Evolutionary conservation across 2,113 vertebrate genomes (phyloP).

Genomic region (Dicrurus megarhynchus): DNA sequence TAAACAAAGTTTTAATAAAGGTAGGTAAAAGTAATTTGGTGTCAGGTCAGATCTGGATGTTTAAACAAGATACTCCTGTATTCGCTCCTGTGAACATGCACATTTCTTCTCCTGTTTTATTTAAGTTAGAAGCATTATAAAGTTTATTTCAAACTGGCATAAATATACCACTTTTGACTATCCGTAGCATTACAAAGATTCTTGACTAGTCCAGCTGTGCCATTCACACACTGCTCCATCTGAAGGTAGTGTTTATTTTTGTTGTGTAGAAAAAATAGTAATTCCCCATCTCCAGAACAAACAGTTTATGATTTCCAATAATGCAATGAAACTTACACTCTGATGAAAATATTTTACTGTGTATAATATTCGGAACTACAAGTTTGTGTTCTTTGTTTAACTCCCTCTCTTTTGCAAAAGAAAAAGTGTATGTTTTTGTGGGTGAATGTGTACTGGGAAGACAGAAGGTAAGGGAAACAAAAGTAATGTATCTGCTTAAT

Average conservation of each 20-base stretch:
- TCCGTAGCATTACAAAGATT: not conserved
- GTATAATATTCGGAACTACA: conserved; percentile 61
- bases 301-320: conserved; percentile 35
- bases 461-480: conserved; percentile 61
- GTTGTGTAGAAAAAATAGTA: conserved; percentile 16
- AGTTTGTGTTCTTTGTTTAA: conserved; percentile 73
- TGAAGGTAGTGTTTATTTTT: conserved; percentile 43
- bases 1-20: not conserved
- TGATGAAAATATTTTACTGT: conserved; percentile 64
- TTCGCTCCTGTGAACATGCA: not conserved
- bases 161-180: not conserved
- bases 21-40: not conserved
- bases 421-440: conserved; percentile 71
- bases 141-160: not conserved
- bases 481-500: conserved; percentile 68
- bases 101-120: not conserved
- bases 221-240: conserved; percentile 54
- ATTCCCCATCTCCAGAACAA: conserved; percentile 22
- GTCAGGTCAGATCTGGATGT: not conserved
- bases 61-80: not conserved
- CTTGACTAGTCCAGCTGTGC: conserved; percentile 58
- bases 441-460: conserved; percentile 68
- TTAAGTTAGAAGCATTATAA: not conserved
- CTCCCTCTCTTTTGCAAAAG: conserved; percentile 72
- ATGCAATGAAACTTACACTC: conserved; percentile 21